Conservation (phyloP, 2,888 invertebrate genomes). For the Amblyteles armatorius region DNA sequence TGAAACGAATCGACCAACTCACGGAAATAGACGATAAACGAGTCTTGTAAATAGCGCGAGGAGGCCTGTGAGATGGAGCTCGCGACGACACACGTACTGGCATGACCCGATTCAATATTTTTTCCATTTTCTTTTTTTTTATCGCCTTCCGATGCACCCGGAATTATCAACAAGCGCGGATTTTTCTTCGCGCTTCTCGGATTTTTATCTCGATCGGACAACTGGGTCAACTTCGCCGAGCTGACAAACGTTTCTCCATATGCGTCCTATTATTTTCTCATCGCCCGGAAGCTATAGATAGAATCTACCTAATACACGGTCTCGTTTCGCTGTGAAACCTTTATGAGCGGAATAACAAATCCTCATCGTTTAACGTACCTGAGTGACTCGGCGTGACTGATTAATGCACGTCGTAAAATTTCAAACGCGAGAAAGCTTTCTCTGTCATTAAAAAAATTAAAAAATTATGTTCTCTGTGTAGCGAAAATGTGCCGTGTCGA, state of each 20-base stretch:
- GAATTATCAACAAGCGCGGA: conserved; percentile 58
- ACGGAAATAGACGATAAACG: background rate
- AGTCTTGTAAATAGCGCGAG: conserved; percentile 2
- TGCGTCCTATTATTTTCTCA: conserved; percentile 63
- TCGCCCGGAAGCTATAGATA: conserved; percentile 31
- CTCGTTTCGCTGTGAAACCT: background rate
- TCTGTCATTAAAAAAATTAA: background rate
- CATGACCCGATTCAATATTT: conserved; percentile 41
- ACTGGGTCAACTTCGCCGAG: conserved; percentile 53
- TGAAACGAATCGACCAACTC: conserved; percentile 8
- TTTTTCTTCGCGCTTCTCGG: conserved; percentile 52
- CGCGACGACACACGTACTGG: background rate
- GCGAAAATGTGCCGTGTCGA: too few relatives aligned
- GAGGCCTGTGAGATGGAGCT: background rate
- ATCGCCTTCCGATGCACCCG: conserved; percentile 47
- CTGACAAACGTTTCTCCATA: conserved; percentile 59
- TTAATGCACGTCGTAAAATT: background rate
- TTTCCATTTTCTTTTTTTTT: conserved; percentile 16
- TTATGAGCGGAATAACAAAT: background rate
- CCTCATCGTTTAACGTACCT: background rate
- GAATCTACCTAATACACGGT: background rate
- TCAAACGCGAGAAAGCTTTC: background rate
- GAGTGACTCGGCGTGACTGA: background rate
- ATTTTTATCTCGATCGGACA: conserved; percentile 54
- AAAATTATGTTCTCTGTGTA: too few relatives aligned